A percentile compares a stretch with the other conserved stretches of the same genome.
Evolutionary conservation across 2,888 invertebrate genomes (phyloP).

Genomic region (Scaptomyza tumidula): DNA sequence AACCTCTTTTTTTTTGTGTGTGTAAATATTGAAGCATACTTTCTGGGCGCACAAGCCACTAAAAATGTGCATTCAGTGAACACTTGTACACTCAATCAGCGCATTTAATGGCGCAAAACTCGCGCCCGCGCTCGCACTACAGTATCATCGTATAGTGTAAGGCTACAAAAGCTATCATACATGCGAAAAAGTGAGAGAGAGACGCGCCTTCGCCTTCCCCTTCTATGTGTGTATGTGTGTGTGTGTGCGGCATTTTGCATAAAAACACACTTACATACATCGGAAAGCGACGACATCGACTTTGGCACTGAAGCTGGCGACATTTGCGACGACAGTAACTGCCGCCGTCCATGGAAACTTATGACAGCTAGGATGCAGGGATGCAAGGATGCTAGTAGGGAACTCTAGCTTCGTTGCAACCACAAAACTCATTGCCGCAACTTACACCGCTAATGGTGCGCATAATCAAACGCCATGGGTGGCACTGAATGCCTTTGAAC

Average conservation of each 20-base stretch:
- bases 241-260: constrained; percentile 62
- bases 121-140: constrained; percentile 38
- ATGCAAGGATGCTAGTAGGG: neutral
- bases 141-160: constrained; percentile 30
- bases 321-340: constrained; percentile 81
- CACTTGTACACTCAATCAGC: constrained; percentile 79
- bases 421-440: constrained; percentile 81
- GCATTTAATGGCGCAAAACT: constrained; percentile 76
- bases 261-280: constrained; percentile 73
- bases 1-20: neutral
- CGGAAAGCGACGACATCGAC: constrained; percentile 46
- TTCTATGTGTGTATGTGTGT: neutral
- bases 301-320: constrained; percentile 59
- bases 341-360: constrained; percentile 77
- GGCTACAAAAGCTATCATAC: constrained; percentile 36
- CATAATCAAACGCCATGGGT: constrained; percentile 81
- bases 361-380: constrained; percentile 44
- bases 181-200: constrained; percentile 8
- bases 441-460: constrained; percentile 80
- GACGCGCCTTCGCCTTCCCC: constrained; percentile 1
- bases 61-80: constrained; percentile 73
- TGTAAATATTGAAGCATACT: constrained; percentile 36
- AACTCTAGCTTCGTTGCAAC: constrained; percentile 45
- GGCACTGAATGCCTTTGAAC: constrained; percentile 64
- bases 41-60: constrained; percentile 44